phyloP scores from a whole-genome alignment of 2,113 vertebrate genomes.

The Aplodontia rufa region DNA sequence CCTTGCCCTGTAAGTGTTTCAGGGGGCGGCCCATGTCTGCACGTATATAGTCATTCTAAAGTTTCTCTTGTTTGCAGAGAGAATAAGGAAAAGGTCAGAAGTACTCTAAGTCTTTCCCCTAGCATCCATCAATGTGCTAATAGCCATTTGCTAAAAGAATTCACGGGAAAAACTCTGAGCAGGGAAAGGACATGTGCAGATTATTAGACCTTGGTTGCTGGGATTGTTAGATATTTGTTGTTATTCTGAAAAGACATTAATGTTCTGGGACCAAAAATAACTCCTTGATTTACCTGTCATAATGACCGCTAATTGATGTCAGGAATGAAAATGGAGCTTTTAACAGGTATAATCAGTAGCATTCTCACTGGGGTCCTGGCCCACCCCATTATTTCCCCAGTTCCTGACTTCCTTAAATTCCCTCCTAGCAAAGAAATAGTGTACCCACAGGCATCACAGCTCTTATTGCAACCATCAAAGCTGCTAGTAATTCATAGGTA shows the following conservation, averaged over 20 bases:
- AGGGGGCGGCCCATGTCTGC: neutral
- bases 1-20: accelerated
- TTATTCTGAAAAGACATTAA: neutral
- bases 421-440: neutral
- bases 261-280: neutral
- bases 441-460: neutral
- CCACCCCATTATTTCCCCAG: neutral
- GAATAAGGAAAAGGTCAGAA: neutral
- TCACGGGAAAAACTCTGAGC: neutral
- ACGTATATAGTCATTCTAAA: neutral
- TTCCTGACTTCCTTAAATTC: neutral
- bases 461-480: neutral
- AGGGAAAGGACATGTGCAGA: neutral
- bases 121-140: neutral
- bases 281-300: neutral
- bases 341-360: neutral
- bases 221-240: neutral
- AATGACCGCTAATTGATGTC: neutral
- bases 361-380: neutral
- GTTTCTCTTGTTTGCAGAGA: neutral
- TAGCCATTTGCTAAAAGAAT: neutral
- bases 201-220: neutral
- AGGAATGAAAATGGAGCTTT: neutral
- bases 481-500: neutral
- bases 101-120: too few relatives aligned